phyloP scores from a whole-genome alignment of 37 sponge, comb jelly and placozoan species.

The Crambe crambe region DNA sequence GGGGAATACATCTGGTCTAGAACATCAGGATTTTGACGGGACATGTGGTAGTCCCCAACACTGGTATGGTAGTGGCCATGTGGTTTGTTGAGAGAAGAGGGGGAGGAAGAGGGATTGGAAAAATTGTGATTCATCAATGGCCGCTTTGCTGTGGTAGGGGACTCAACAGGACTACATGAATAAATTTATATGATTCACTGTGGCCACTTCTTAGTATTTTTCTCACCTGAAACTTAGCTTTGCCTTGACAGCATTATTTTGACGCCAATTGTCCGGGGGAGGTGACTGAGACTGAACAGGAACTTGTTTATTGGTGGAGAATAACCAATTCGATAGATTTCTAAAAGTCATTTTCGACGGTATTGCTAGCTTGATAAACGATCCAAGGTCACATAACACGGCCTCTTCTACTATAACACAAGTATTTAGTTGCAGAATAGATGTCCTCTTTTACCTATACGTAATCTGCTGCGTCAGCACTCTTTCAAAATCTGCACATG shows the following conservation, averaged over 20 bases:
- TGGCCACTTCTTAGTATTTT: not conserved
- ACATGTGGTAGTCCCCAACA: constrained; percentile 55
- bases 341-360: not conserved
- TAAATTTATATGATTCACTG: not conserved
- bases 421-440: too few species aligned
- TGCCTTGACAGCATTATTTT: constrained; percentile 22
- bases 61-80: not conserved
- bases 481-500: not conserved
- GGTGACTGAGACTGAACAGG: not conserved
- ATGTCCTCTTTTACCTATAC: too few species aligned
- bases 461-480: not conserved
- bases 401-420: too few species aligned
- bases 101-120: not conserved
- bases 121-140: not conserved
- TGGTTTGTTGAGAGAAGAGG: not conserved
- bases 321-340: not conserved
- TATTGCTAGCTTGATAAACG: not conserved
- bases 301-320: not conserved
- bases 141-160: not conserved
- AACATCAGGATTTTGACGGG: constrained; percentile 52
- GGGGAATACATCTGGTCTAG: constrained; percentile 45
- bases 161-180: constrained; percentile 24
- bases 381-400: too few species aligned
- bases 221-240: not conserved
- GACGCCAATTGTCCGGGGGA: not conserved